Base-by-base conservation (phyloP, 64 coral and sea anemone species). In the Pachyseris speciosa region DNA sequence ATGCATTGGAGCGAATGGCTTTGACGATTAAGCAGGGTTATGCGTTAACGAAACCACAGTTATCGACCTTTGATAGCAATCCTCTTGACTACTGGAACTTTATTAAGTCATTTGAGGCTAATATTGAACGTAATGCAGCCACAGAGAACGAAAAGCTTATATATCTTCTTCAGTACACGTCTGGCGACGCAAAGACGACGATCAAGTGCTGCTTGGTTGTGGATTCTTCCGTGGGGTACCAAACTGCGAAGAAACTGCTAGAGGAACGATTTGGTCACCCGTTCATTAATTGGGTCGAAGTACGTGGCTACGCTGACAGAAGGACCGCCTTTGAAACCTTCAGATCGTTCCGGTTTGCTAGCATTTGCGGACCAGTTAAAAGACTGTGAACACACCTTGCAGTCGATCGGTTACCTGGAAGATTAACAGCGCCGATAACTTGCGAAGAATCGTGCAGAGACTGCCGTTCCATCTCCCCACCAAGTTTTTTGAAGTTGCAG, bases 371-470 rank as follows among this genome's bases (percentile, higher is more conserved):
- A 43, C 37, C 17, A 69, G 33, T 37, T 85, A 20, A 67, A 66
- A n/a, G 4, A n/a, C 36, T 83, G 78, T 59, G 48, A 29, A 20
- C 29, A 83, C 17, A 83, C 50, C 15, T 60, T 83, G 47, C 20
- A 45, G 13, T 44, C 74, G 6, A 78, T 78, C 50, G 74, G 42
- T 13, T 78, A 78, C 22, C 74, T 50, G 13, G 43, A 78, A 90
- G 38, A 67, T 90, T 13, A 90, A 90, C 33, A 90, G 88, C n/a
- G 88, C 75, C 44, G 88, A 90, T 32, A 90, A 90, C 61, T 40
- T 90, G n/a, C 50, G 44, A 47, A 66, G 49, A 72, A 65, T 81
- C 37, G 88, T 90, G 2, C 30, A 79, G 70, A 78, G 61, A 81
- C 27, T 90, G 15, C 88, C 88, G 22, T 90, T 67, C n/a, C 61